Evolutionary conservation across 2,888 invertebrate genomes (phyloP).

Genomic region (Tinea trinotella): DNA sequence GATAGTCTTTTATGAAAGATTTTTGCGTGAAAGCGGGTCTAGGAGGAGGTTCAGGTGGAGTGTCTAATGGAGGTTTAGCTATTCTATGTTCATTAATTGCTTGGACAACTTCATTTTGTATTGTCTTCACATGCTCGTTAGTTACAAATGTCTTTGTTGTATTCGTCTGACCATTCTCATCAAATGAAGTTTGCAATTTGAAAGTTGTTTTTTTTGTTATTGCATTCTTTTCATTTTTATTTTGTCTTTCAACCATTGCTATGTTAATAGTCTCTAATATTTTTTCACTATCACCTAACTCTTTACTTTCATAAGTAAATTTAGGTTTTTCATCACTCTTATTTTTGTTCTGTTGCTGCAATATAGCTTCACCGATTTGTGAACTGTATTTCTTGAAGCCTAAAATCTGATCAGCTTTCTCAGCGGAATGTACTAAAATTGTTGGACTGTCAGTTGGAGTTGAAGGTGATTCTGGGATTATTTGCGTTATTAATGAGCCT

Average conservation of each 20-base stretch:
- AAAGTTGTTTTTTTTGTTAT: conserved; percentile 18
- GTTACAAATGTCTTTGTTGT: conserved; percentile 20
- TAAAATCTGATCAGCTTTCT: conserved; percentile 53
- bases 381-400: conserved; percentile 55
- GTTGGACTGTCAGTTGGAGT: conserved; percentile 33
- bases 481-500: conserved; percentile 32
- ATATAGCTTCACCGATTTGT: conserved; percentile 49
- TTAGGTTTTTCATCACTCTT: conserved; percentile 27
- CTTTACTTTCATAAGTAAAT: conserved; percentile 21
- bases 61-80: conserved; percentile 18
- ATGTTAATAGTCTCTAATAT: conserved; percentile 46
- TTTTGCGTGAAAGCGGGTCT: conserved; percentile 29
- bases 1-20: conserved; percentile 24
- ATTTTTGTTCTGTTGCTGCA: conserved; percentile 32
- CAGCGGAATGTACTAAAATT: conserved; percentile 32
- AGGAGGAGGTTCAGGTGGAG: conserved; percentile 35
- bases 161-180: conserved; percentile 18
- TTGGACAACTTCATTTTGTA: conserved; percentile 25
- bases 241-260: conserved; percentile 35
- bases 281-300: conserved; percentile 23
- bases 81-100: conserved; percentile 23
- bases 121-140: conserved; percentile 24
- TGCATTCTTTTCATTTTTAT: conserved; percentile 23
- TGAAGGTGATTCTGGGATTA: conserved; percentile 51
- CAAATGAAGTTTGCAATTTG: conserved; percentile 22